Evolutionary conservation across 1,140 invertebrate genomes (phyloP), one percentile per base, ranked within the genome.

Genomic region (Polypedilum pembai): DNA sequence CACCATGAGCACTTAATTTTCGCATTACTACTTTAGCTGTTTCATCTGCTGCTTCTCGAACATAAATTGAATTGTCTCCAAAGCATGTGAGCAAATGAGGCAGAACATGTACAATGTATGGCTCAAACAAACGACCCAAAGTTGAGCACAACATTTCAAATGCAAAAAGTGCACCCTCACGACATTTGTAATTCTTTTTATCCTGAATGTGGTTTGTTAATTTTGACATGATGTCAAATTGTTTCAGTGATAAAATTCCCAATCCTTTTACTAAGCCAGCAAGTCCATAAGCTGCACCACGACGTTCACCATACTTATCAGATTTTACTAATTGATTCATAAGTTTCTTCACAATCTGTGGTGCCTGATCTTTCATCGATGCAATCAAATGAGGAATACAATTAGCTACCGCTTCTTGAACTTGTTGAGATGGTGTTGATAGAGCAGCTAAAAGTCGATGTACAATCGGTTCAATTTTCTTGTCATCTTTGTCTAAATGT

Each of bases 321-420:
- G 95, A 95, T 77, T 96, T 94, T 1, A 98, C 86, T 15, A 99
- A 84, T 45, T 95, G 90, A 75, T 91, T 87, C 80, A 99, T 86
- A 8, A 99, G 84, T 81, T 93, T 94, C 78, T 94, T 90, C 10
- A 99, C 89, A 76, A 98, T 89, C 41, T 88, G 87, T 0, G 93
- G 91, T 7, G 94, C 93, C 79, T 98, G 94, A 56, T 94, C 90
- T 81, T 93, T 94, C 3, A 99, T 91, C 0, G 93, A 92, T 8
- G 93, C 92, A 63, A 99, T 94, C 40, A 99, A 84, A 78, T 94
- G 91, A 1, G 96, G 95, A 56, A 99, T 83, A 81, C 97, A 99
- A 81, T 97, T 96, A 40, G 96, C 94, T 0, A 99, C 96, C 0
- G 97, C 94, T 85, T 98, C 95, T 87, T 99, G 97, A 1, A 99